These are phyloP conservation scores for Leptinotarsa juncta DNA, from an alignment of 2,888 invertebrate species.

Conservation along the genomic window DNA sequence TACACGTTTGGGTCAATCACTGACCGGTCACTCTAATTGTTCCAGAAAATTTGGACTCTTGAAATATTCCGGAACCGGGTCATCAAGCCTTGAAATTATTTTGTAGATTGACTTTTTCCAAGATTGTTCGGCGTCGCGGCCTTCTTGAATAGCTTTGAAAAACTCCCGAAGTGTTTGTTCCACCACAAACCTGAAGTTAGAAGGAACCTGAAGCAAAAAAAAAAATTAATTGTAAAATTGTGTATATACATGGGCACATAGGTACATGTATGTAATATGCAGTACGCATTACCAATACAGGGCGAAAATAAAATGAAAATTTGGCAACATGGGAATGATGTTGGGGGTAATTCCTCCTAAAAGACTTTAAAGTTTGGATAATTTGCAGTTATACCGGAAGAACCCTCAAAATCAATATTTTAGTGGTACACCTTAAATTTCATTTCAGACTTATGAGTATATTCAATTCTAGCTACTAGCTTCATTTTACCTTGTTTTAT, in stretches of 20 bases:
- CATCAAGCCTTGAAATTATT: constrained; percentile 98
- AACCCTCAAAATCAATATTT: too few relatives aligned
- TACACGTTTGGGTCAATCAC: constrained; percentile 57
- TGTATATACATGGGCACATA: not conserved
- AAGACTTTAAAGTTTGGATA: too few relatives aligned
- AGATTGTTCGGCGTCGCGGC: constrained; percentile 97
- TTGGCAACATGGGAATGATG: too few relatives aligned
- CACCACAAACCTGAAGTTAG: constrained; percentile 96
- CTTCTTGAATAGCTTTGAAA: constrained; percentile 96
- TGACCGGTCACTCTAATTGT: constrained; percentile 85
- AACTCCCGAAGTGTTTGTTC: constrained; percentile 98
- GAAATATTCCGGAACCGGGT: constrained; percentile 99
- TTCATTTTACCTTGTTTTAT: too few relatives aligned
- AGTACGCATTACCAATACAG: too few relatives aligned
- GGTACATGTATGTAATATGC: too few relatives aligned
- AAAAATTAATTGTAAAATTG: not conserved
- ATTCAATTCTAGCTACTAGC: too few relatives aligned
- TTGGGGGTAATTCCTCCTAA: too few relatives aligned
- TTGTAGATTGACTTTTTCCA: constrained; percentile 99
- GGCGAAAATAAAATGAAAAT: too few relatives aligned
- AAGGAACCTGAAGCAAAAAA: constrained; percentile 83
- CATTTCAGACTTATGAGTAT: too few relatives aligned
- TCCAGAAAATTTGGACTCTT: constrained; percentile 99
- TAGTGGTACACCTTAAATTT: too few relatives aligned
- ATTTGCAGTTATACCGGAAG: too few relatives aligned